Evolutionary conservation across 2,888 invertebrate species (phyloP).

Genomic region (Melinopterus prodromus): DNA sequence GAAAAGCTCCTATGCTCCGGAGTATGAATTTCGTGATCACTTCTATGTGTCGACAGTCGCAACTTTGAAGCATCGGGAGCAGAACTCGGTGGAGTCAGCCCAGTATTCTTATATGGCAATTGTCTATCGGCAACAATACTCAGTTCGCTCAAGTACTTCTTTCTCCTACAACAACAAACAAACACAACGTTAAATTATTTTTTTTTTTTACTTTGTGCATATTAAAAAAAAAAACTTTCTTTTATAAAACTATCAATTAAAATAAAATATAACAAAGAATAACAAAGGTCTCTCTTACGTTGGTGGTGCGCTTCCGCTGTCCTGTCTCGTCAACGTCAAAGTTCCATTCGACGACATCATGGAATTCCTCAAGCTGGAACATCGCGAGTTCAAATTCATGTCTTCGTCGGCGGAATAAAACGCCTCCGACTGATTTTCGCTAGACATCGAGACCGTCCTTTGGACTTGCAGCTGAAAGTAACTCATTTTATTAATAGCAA

Average conservation of each 20-base stretch:
- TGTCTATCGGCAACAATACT: slow-evolving; percentile 62
- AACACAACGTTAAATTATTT: neutral
- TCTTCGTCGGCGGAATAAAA: slow-evolving; percentile 96
- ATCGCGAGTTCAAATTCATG: slow-evolving; percentile 70
- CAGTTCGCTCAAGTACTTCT: slow-evolving; percentile 67
- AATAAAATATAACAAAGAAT: too few species aligned
- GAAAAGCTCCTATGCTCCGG: slow-evolving; percentile 65
- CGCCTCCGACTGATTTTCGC: slow-evolving; percentile 90
- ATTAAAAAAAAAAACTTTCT: too few species aligned
- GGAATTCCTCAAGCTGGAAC: slow-evolving; percentile 74
- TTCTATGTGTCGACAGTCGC: slow-evolving; percentile 65
- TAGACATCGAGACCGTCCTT: slow-evolving; percentile 86
- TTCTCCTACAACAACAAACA: slow-evolving; percentile 51
- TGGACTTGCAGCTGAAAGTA: slow-evolving; percentile 69
- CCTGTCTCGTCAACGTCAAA: slow-evolving; percentile 55
- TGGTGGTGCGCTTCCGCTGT: slow-evolving; percentile 51
- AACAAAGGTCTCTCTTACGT: slow-evolving; percentile 37
- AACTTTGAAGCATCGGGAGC: slow-evolving; percentile 51
- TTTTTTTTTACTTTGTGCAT: too few species aligned
- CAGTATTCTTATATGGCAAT: slow-evolving; percentile 29
- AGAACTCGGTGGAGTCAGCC: slow-evolving; percentile 47
- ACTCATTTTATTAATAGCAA: too few species aligned
- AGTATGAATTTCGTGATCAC: slow-evolving; percentile 71
- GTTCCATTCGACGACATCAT: slow-evolving; percentile 67
- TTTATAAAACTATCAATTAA: too few species aligned